Conservation (phyloP, 2,888 invertebrate species). For the Ormyrus thymus region DNA sequence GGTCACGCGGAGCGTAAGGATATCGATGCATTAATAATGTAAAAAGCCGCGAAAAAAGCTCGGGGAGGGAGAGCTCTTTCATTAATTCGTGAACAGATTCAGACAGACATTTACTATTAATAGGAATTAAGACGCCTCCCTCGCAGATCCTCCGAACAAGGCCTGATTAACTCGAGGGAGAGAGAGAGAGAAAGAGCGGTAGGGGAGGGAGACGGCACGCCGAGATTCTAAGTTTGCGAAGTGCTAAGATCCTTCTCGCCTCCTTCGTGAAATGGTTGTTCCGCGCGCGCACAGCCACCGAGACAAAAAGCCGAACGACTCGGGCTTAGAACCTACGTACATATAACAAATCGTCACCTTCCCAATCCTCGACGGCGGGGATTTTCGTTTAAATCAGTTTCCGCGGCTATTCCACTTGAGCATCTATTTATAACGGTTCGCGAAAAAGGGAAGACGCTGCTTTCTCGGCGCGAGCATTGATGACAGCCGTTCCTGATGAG, state of each 20-base stretch:
- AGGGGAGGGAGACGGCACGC: slow-evolving; percentile 26
- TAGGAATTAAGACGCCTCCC: slow-evolving; percentile 49
- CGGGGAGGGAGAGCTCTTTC: slow-evolving; percentile 17
- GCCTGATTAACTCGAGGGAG: slow-evolving; percentile 52
- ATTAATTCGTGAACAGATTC: slow-evolving; percentile 50
- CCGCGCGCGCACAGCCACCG: neutral
- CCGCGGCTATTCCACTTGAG: too few species aligned
- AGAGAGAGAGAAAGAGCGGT: too few species aligned
- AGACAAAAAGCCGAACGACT: slow-evolving; percentile 46
- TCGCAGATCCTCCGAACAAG: slow-evolving; percentile 44
- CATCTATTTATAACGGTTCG: too few species aligned
- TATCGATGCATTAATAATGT: slow-evolving; percentile 11
- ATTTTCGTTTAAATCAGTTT: neutral
- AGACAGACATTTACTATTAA: slow-evolving; percentile 50
- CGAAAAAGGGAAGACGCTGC: too few species aligned
- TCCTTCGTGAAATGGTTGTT: slow-evolving; percentile 43
- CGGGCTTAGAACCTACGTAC: neutral
- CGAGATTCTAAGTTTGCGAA: slow-evolving; percentile 54
- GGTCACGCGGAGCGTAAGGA: too few species aligned
- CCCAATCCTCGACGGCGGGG: slow-evolving; percentile 29
- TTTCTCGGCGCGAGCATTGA: too few species aligned
- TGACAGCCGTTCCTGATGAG: too few species aligned
- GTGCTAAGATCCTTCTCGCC: slow-evolving; percentile 46
- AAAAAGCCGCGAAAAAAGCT: neutral
- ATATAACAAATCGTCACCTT: slow-evolving; percentile 36